Conservation (phyloP, 1,140 invertebrate species). For the Arctopsyche grandis region DNA sequence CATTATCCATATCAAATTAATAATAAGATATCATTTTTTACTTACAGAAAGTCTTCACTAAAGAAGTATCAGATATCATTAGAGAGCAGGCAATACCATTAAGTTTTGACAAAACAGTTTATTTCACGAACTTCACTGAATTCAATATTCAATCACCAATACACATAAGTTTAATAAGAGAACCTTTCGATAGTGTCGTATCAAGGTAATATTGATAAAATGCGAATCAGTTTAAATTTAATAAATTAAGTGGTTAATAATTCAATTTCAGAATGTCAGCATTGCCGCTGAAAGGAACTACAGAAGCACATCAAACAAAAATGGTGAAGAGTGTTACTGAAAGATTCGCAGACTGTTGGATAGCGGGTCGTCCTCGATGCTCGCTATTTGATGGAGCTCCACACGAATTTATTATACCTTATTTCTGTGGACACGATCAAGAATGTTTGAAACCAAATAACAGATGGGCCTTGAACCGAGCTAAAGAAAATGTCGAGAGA, state of each 20-base stretch:
- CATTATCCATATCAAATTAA: background rate
- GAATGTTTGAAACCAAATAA: conserved; percentile 72
- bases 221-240: background rate
- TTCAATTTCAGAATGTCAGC: conserved; percentile 14
- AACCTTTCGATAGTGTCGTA: conserved; percentile 66
- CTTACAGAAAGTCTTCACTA: conserved; percentile 67
- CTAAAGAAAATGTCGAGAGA: conserved; percentile 72
- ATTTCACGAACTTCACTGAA: conserved; percentile 74
- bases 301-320: background rate
- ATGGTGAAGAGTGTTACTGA: conserved; percentile 8
- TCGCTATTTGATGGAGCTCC: conserved; percentile 58
- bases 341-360: conserved; percentile 45
- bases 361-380: conserved; percentile 58
- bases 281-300: conserved; percentile 4
- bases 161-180: conserved; percentile 74
- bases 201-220: conserved; percentile 55
- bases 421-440: conserved; percentile 74
- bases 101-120: conserved; percentile 72
- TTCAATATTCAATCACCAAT: conserved; percentile 70
- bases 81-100: conserved; percentile 68
- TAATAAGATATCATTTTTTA: no score
- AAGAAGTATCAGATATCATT: conserved; percentile 67
- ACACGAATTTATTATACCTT: conserved; percentile 69
- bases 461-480: conserved; percentile 70
- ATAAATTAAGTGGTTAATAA: background rate